Percentiles rank a stretch among this genome's conserved stretches.
Evolutionary conservation across 1,140 invertebrate genomes (phyloP).

Genomic region (Orchesella cincta): DNA sequence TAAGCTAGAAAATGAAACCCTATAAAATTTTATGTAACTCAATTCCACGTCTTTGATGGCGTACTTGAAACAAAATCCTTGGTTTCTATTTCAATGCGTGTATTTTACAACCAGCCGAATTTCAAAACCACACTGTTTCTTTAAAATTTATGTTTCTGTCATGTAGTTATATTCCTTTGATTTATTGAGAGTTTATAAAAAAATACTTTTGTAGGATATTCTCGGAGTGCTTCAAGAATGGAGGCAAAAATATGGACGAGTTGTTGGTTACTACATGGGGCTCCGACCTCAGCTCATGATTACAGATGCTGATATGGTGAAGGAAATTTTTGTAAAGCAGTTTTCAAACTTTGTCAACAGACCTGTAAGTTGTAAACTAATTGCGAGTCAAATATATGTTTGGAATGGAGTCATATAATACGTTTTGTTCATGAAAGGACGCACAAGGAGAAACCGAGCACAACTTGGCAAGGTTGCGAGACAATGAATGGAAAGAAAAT

Average conservation of each 20-base stretch:
- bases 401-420: neutral
- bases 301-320: slow-evolving; percentile 54
- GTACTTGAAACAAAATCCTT: too few species aligned
- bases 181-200: neutral
- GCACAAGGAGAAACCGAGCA: slow-evolving; percentile 46
- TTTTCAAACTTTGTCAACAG: slow-evolving; percentile 55
- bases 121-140: too few species aligned
- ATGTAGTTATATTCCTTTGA: neutral
- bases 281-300: slow-evolving; percentile 53
- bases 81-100: too few species aligned
- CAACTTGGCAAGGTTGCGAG: slow-evolving; percentile 46
- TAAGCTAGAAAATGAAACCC: slow-evolving; percentile 33
- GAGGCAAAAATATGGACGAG: slow-evolving; percentile 42
- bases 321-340: slow-evolving; percentile 54
- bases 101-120: too few species aligned
- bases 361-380: slow-evolving; percentile 47
- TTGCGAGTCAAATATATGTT: neutral
- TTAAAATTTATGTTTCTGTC: neutral
- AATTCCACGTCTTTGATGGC: too few species aligned
- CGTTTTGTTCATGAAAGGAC: slow-evolving; percentile 29
- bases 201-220: slow-evolving; percentile 43
- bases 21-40: too few species aligned
- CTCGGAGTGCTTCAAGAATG: slow-evolving; percentile 42
- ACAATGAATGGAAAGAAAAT: slow-evolving; percentile 49
- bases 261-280: slow-evolving; percentile 54